These are phyloP conservation scores for Melanostigma gelatinosum DNA, from an alignment of 2,113 vertebrate species.

Conservation along the genomic window DNA sequence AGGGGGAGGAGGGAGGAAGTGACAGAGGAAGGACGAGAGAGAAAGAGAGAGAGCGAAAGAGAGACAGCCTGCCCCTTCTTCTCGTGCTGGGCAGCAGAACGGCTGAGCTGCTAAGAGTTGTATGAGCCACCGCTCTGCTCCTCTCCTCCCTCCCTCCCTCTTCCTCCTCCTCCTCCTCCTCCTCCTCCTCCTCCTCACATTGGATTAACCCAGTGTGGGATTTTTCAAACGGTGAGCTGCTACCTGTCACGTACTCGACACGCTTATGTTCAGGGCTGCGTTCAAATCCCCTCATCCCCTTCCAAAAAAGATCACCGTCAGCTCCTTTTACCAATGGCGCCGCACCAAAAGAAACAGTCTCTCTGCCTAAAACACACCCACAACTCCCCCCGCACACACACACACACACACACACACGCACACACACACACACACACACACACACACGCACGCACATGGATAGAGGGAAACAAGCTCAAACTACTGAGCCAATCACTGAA, in stretches of 20 bases:
- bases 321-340: conserved; percentile 43
- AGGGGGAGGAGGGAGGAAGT: conserved; percentile 44
- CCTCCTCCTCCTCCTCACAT: conserved; percentile 38
- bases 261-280: conserved; percentile 48
- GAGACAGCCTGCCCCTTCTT: conserved; percentile 66
- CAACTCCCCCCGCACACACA: conserved; percentile 26
- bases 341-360: conserved; percentile 47
- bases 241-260: conserved; percentile 76
- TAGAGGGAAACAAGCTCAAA: conserved; percentile 47
- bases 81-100: conserved; percentile 72
- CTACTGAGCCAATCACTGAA: conserved; percentile 51
- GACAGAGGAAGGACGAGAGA: conserved; percentile 64
- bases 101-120: conserved; percentile 71
- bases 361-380: conserved; percentile 42
- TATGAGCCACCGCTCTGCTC: conserved; percentile 54
- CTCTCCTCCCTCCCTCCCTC: neutral
- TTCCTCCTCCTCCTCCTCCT: conserved; percentile 14
- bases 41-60: conserved; percentile 52
- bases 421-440: conserved; percentile 34
- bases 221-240: conserved; percentile 72
- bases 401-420: conserved; percentile 33
- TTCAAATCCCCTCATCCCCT: conserved; percentile 38
- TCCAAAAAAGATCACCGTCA: conserved; percentile 27
- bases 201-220: conserved; percentile 76
- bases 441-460: conserved; percentile 19